Evolutionary conservation across 92 coral and sea anemone genomes (phyloP).

Genomic region (Heteractis magnifica): DNA sequence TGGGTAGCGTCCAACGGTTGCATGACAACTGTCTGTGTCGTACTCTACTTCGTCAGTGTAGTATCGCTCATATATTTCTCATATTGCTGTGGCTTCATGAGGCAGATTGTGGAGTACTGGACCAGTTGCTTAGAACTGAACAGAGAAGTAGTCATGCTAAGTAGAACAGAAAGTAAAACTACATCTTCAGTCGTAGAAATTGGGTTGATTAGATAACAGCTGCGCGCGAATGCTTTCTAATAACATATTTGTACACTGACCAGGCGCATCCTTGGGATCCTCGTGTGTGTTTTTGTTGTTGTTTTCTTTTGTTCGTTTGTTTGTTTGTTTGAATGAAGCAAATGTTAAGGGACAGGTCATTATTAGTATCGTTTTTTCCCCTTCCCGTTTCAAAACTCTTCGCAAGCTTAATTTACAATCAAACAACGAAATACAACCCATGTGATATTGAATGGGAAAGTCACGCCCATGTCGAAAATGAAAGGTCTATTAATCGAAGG

Average conservation of each 20-base stretch:
- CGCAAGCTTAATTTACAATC: no score
- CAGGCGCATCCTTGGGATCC: no score
- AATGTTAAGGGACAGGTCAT: no score
- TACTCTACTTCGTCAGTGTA: constrained; percentile 57
- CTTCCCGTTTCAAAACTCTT: no score
- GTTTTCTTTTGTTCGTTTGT: no score
- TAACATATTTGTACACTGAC: background rate
- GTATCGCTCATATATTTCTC: constrained; percentile 59
- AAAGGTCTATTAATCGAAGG: no score
- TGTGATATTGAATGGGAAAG: no score
- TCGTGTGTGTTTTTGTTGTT: no score
- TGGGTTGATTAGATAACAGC: background rate
- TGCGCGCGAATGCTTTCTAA: background rate
- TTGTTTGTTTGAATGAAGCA: no score
- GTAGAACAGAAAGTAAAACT: constrained; percentile 27
- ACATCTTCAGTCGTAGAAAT: background rate
- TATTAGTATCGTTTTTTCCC: no score
- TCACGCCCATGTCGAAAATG: no score
- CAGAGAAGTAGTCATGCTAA: constrained; percentile 47
- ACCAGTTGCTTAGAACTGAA: constrained; percentile 48
- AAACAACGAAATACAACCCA: no score
- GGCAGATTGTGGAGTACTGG: constrained; percentile 51
- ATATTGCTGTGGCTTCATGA: constrained; percentile 68
- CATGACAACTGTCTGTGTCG: constrained; percentile 52
- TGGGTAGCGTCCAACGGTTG: constrained; percentile 68